Percentiles rank a stretch among this genome's conserved stretches.
Conservation (phyloP, 2,113 vertebrate species). For the Sinocyclocheilus rhinocerous region DNA sequence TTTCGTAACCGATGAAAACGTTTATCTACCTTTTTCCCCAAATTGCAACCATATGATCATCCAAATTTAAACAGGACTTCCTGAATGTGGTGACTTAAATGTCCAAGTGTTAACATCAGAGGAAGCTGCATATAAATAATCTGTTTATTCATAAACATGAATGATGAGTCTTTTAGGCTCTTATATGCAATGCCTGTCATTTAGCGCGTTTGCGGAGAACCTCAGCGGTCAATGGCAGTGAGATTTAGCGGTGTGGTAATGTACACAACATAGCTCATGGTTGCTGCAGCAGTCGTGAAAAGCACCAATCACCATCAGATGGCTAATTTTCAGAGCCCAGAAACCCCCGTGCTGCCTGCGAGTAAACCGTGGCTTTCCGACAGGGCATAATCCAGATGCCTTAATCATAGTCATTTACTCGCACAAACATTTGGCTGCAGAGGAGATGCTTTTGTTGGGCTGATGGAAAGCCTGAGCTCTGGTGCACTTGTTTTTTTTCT, state of each 20-base stretch:
- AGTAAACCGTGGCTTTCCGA: constrained; percentile 61
- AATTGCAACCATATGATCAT: constrained; percentile 17
- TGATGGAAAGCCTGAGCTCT: constrained; percentile 14
- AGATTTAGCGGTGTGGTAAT: constrained; percentile 57
- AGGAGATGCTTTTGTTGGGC: constrained; percentile 29
- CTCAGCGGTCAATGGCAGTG: constrained; percentile 49
- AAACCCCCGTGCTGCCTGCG: constrained; percentile 23
- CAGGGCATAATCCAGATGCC: constrained; percentile 63
- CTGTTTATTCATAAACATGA: constrained; percentile 64
- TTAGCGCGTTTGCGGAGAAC: constrained; percentile 62
- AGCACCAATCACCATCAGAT: constrained; percentile 61
- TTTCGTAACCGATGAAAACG: not conserved
- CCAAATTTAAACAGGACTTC: constrained; percentile 42
- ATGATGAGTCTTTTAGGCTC: constrained; percentile 65
- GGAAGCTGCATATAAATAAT: constrained; percentile 53
- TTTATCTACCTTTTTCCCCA: not conserved
- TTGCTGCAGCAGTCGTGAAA: constrained; percentile 51
- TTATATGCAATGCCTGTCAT: constrained; percentile 58
- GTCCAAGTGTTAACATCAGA: constrained; percentile 51
- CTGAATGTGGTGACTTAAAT: not conserved
- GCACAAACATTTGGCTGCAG: constrained; percentile 55
- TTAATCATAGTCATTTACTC: constrained; percentile 71
- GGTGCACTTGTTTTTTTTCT: constrained; percentile 47
- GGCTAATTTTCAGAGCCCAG: constrained; percentile 51
- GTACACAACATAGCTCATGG: constrained; percentile 61